A percentile compares a stretch with the other conserved stretches of the same genome.
Conservation (phyloP, 2,888 invertebrate species). For the Plebejus anna region DNA sequence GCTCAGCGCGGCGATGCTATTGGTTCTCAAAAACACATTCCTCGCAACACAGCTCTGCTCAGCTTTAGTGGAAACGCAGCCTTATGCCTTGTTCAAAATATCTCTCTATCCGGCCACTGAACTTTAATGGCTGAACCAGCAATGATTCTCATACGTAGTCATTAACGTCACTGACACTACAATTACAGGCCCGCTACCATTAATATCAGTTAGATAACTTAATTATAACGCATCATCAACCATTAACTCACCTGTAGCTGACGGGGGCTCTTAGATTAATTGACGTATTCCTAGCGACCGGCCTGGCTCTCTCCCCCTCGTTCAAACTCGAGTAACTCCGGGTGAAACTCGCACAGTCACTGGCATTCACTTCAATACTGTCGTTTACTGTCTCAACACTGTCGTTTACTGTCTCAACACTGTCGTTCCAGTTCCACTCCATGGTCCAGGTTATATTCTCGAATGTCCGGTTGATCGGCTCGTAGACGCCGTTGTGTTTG, state of each 20-base stretch:
- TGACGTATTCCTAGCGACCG: slow-evolving; percentile 52
- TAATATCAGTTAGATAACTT: background rate
- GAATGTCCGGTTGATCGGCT: slow-evolving; percentile 56
- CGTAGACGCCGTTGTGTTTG: slow-evolving; percentile 67
- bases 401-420: slow-evolving; percentile 45
- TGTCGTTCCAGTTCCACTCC: slow-evolving; percentile 52
- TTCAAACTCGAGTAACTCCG: slow-evolving; percentile 72
- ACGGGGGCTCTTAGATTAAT: slow-evolving; percentile 72
- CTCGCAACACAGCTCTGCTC: no score
- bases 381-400: slow-evolving; percentile 47
- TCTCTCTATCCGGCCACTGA: background rate
- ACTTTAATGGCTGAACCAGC: background rate
- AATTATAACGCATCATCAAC: background rate
- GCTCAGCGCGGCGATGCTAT: no score
- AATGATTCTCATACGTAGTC: background rate
- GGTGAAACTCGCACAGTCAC: slow-evolving; percentile 53
- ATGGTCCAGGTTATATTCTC: slow-evolving; percentile 47
- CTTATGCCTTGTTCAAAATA: background rate
- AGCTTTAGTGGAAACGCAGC: no score
- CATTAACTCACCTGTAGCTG: slow-evolving; percentile 70
- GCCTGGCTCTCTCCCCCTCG: slow-evolving; percentile 60
- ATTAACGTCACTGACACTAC: background rate
- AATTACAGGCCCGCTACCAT: background rate
- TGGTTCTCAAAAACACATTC: no score
- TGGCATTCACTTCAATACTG: slow-evolving; percentile 51